Percentiles rank a stretch among this genome's conserved stretches.
phyloP scores from a whole-genome alignment of 1,140 invertebrate genomes.

The Nasonia giraulti region DNA sequence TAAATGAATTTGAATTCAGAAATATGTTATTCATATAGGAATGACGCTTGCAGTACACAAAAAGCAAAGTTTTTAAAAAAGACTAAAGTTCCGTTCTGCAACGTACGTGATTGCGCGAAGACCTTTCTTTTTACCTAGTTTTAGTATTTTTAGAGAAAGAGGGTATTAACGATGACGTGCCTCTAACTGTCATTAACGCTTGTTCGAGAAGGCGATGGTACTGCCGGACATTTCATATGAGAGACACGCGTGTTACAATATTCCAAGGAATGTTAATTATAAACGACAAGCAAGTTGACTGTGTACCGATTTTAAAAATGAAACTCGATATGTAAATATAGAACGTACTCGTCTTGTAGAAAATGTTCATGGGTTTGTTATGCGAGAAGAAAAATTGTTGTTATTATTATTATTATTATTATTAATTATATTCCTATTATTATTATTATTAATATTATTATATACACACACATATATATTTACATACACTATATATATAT shows the following conservation, averaged over 20 bases:
- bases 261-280: constrained; percentile 69
- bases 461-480: constrained; percentile 39
- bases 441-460: constrained; percentile 42
- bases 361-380: constrained; percentile 70
- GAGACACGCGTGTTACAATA: constrained; percentile 46
- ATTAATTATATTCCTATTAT: constrained; percentile 27
- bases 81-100: neutral
- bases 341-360: constrained; percentile 63
- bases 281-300: constrained; percentile 64
- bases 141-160: neutral
- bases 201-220: constrained; percentile 55
- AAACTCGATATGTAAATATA: constrained; percentile 61
- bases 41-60: constrained; percentile 4
- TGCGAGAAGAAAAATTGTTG: constrained; percentile 66
- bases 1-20: neutral
- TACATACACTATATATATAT: constrained; percentile 53
- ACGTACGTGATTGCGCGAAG: neutral
- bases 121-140: neutral
- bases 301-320: constrained; percentile 57
- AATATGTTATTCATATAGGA: neutral
- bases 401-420: constrained; percentile 61
- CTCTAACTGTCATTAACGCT: constrained; percentile 45
- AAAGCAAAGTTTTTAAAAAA: constrained; percentile 5
- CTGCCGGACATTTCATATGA: constrained; percentile 60
- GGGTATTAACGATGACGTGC: constrained; percentile 16